Evolutionary conservation across 92 coral and sea anemone species (phyloP), one percentile per base, ranked within the genome.

Genomic region (Pocillopora grandis): DNA sequence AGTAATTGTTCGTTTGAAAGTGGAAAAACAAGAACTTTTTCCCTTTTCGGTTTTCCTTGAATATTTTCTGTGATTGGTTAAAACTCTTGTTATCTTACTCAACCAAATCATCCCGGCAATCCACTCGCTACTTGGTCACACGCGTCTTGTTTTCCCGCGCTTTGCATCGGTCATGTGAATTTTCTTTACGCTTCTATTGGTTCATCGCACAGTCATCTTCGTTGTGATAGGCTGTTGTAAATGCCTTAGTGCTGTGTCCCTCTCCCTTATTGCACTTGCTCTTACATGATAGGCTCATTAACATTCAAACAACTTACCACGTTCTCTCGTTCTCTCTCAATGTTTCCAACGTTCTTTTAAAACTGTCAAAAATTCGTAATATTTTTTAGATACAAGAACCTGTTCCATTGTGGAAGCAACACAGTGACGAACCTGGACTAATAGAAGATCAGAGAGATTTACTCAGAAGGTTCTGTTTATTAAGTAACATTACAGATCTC

Each of bases 361-460:
- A n/a, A 20, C 15, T 12, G 18, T 8, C 27, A 21, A 58, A 61
- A 6, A 1, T 72, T 48, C 9, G 14, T n/a, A 18, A 67, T 16
- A 72, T 71, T 69, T 74, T 37, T 7, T 72, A 96, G 99, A 80
- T 93, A 66, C 95, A 85, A 35, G 96, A 94, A 27, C 97, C 98
- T 9, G 84, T 96, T 76, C 69, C 90, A 13, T 87, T 96, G 75
- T 96, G 99, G 99, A 90, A 42, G 69, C 49, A 93, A 15, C 87
- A 76, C 21, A 86, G 83, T 42, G 87, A 83, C 36, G 91, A 86
- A 48, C 58, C 70, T 23, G 84, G 64, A 31, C n/a, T 79, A 56
- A 23, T 21, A 16, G 65, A 16, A 18, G 71, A 35, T 36, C 77
- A 70, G 15, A 23, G 42, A 13, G 77, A 71, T 48, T 13, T n/a